Evolutionary conservation across 2,797 vertebrate genomes (phyloP), one percentile per base, ranked within the genome.

Genomic region (Artibeus jamaicensis): DNA sequence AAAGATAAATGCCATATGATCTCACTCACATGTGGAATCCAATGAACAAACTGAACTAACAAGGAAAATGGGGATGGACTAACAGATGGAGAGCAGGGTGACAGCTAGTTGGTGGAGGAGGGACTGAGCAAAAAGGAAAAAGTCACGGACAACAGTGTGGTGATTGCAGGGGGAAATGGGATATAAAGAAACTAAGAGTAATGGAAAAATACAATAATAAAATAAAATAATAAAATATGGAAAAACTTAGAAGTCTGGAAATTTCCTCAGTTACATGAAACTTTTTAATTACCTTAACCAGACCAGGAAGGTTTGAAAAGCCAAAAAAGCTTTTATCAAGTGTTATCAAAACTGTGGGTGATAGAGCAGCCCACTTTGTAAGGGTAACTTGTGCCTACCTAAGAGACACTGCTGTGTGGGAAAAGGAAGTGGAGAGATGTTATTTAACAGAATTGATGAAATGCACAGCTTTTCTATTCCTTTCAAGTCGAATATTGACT

Each of bases 401-500:
- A 88, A 48, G 77, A 97, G 76, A 89, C 19, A 57, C 67, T 34
- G 83, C 42, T 88, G 57, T 68, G 62, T 81, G 59, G 22, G 14
- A 88, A 34, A 73, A 89, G 50, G 53, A 92, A 93, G 67, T 29
- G 82, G 39, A 44, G 53, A 94, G 44, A 68, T 42, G 21, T 79
- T 39, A 84, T 81, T 86, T 70, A 86, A 22, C 44, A 89, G 46
- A 76, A n/a, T 22, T 86, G 59, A 94, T n/a, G 18, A 95, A 90
- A 82, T 34, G 24, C 16, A 86, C 46, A 88, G n/a, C 22, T 89
- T 79, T 84, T 65, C 70, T 87, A 15, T 84, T 95, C 18, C 46
- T 89, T 46, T 59, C 32, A 78, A 89, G 67, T 9, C 89, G 93
- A 94, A 81, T 87, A 85, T 89, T 94, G 74, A 93, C 78, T 92